Evolutionary conservation across 2,797 vertebrate genomes (phyloP), one percentile per base, ranked within the genome.

Genomic region (Alca torda): DNA sequence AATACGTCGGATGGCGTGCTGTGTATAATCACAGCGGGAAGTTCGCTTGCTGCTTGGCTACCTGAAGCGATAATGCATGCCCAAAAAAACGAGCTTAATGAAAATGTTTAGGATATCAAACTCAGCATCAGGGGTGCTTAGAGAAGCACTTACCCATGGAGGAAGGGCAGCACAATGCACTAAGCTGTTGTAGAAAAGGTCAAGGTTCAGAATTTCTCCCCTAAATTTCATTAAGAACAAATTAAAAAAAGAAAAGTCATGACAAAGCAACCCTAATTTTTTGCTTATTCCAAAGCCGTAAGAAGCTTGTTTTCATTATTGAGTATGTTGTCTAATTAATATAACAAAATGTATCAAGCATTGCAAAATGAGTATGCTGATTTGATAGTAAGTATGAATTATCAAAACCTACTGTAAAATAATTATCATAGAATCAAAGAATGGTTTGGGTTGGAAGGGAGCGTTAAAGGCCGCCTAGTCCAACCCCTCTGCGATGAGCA

Each of bases 101-200:
- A 94, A 96, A 96, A 94, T 54, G 96, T 91, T 97, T 93, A 89
- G 74, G 92, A 61, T 92, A 92, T 89, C 88, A 53, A 93, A 77
- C 25, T 64, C 96, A 64, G 65, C 92, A 67, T 60, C 79, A 68
- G 85, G 59, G 65, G 76, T 88, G 54, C 64, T 86, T 87, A 93
- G 94, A 50, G 87, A 95, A 94, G 69, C 78, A 25, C 68, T 69
- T 85, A 87, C 18, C 84, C 9, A 0, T 5, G 39, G 84, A 72
- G 64, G 16, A 45, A 84, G 69, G 72, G 41, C 87, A 53, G 70
- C 16, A 9, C 33, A 59, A 86, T 28, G 45, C 24, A 8, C n/a
- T 46, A 25, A 79, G 72, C 63, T 82, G 35, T 9, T 10, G 65
- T 30, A 51, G 68, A 65, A 92, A 60, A 91, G 70, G 93, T 87